Evolutionary conservation across 2,113 vertebrate genomes (phyloP).

Genomic region (Pheucticus melanocephalus): DNA sequence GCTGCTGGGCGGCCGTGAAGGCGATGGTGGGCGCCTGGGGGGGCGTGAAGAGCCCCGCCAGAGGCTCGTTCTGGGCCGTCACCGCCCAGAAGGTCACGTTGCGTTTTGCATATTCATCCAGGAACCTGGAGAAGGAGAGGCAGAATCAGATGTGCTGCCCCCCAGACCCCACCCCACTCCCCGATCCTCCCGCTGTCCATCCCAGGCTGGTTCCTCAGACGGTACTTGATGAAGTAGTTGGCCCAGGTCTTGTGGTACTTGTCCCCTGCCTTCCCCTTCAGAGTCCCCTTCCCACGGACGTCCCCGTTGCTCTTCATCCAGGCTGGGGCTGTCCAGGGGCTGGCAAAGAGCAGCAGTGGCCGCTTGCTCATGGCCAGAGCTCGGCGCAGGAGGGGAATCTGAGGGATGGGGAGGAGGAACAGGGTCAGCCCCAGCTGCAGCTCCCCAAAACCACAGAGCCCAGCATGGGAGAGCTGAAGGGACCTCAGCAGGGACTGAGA

Average conservation of each 20-base stretch:
- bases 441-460: background rate
- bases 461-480: accelerated
- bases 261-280: slow-evolving; percentile 86
- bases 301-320: slow-evolving; percentile 88
- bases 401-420: background rate
- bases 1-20: slow-evolving; percentile 85
- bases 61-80: slow-evolving; percentile 88
- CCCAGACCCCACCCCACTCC: accelerated
- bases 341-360: slow-evolving; percentile 79
- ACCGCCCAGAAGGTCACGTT: slow-evolving; percentile 90
- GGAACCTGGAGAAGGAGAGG: slow-evolving; percentile 73
- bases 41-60: slow-evolving; percentile 77
- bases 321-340: slow-evolving; percentile 89
- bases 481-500: accelerated
- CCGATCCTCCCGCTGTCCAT: accelerated
- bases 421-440: background rate
- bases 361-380: slow-evolving; percentile 73
- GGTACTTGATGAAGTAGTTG: slow-evolving; percentile 84
- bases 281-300: slow-evolving; percentile 82
- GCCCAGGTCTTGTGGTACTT: slow-evolving; percentile 89
- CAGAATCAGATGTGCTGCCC: too few species aligned
- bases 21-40: slow-evolving; percentile 81
- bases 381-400: slow-evolving; percentile 89
- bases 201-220: background rate
- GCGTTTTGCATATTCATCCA: slow-evolving; percentile 85